Conservation (phyloP, 37 sponge, comb jelly and placozoan genomes). For the Tethya wilhelma region DNA sequence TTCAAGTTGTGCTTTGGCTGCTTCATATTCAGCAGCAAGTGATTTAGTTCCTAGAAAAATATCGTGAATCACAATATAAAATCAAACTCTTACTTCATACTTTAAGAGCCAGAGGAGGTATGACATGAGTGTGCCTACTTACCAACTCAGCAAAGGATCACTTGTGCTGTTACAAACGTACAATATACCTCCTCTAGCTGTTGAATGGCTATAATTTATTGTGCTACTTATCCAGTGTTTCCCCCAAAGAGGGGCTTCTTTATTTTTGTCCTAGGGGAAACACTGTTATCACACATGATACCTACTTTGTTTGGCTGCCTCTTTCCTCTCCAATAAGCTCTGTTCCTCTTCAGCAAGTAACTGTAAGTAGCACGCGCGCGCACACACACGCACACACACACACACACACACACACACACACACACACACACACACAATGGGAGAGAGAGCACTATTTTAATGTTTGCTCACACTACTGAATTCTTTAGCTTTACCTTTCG, state of each 20-base stretch:
- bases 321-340: slow-evolving; percentile 29
- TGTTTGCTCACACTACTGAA: too few relatives aligned
- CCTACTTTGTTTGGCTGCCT: slow-evolving; percentile 61
- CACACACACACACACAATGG: background rate
- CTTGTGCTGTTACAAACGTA: too few relatives aligned
- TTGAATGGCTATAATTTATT: background rate
- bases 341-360: slow-evolving; percentile 62
- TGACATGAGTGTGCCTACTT: too few relatives aligned
- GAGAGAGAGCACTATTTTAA: background rate
- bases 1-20: slow-evolving; percentile 63
- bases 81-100: background rate
- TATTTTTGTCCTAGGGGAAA: too few relatives aligned
- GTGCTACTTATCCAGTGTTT: background rate
- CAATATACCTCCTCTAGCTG: too few relatives aligned
- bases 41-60: slow-evolving; percentile 46
- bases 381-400: background rate
- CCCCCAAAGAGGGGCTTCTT: background rate
- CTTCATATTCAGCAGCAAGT: slow-evolving; percentile 62
- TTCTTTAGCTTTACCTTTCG: slow-evolving; percentile 31
- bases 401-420: background rate
- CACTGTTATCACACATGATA: background rate
- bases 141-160: too few relatives aligned
- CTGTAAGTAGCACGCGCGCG: slow-evolving; percentile 4
- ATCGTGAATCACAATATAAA: background rate
- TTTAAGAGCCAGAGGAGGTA: background rate